Evolutionary conservation across 2,797 vertebrate species (phyloP), one percentile per base, ranked within the genome.

Genomic region (Brachyrhaphis roseni): DNA sequence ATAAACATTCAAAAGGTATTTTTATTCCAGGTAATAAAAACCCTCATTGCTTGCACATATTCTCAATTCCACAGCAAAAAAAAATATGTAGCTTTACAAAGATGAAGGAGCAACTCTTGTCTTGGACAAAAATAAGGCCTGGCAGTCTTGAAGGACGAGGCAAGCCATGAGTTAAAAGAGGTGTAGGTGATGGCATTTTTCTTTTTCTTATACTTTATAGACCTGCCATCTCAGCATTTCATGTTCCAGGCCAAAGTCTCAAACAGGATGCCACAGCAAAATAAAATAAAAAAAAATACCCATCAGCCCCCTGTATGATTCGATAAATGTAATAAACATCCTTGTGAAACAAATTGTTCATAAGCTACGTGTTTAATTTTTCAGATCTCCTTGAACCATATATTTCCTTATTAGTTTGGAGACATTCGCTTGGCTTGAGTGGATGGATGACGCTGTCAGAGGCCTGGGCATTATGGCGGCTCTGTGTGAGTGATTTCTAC

Each of bases 361-460:
- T 98, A 97, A 97, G 97, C 96, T 97, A 97, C 96, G 96, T 97
- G 97, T 98, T 98, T 99, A 98, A 99, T 99, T 99, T 99, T 99
- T 99, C 97, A 98, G 96, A 95, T 97, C 96, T 97, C 96, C 93
- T 97, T 97, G 96, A 98, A 97, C 96, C 97, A 97, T 98, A 97
- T 97, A 98, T 99, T 98, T 99, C 97, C 97, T 98, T 98, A 99
- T 98, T 98, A 98, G 98, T 97, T 97, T 97, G 96, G 96, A 97
- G 97, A 93, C 96, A 95, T 97, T 93, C 81, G 97, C 97, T 97
- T 97, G 98, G 97, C 97, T 95, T 96, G 95, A 93, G 96, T 97
- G 97, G 96, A 99, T 98, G 97, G 97, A 99, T 99, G 97, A 96
- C 95, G 95, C 97, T 99, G 97, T 99, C 98, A 98, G 95, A 95